Base-by-base conservation (phyloP, 2,888 invertebrate species). In the Melanophora roralis region DNA sequence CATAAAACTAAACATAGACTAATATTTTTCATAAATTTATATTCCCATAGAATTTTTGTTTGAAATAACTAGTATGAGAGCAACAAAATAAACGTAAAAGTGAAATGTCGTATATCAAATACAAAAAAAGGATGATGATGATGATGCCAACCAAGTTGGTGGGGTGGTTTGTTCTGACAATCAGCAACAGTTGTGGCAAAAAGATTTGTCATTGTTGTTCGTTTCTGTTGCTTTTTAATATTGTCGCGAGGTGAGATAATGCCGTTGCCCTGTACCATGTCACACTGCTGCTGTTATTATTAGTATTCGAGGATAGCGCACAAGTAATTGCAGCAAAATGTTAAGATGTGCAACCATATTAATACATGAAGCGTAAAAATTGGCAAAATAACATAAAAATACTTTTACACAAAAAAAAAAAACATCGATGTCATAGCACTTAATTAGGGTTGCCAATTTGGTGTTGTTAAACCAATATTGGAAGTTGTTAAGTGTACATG, bases 351-450 rank as follows among this genome's bases (percentile, higher is more conserved):
- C 62, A 67, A 49, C 62, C 55, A 74, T 59, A 40, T 71, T 62
- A 64, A 78, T 82, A 75, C 60, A 81, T 76, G 64, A 81, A 81
- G 81, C 77, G 69, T 77, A 81, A 81, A 80, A 78, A 80, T 80
- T 80, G 82, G 77, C 82, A 80, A 80, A 78, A 77, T 62, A 77
- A 67, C 59, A 47, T 51, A 62, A 80, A n/a, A 71, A 77, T 73
- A 72, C 14, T 74, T 77, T 62, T 60, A 67, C 71, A 77, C 78
- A 75, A 74, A 74, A 74, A 60, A 57, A 45, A 55, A 76, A 71
- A 51, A 71, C 49, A 78, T 51, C 49, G 60, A 68, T 72, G 69
- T 32, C 59, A 71, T 47, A 47, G 14, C 36, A 47, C 45, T 49
- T 8, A 53, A 16, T 1, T 27, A 27, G 4, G 27, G 3, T 5